A percentile compares a stretch with the other conserved stretches of the same genome.
Evolutionary conservation across 2,888 invertebrate species (phyloP).

Genomic region (Entomobrya multifasciata): DNA sequence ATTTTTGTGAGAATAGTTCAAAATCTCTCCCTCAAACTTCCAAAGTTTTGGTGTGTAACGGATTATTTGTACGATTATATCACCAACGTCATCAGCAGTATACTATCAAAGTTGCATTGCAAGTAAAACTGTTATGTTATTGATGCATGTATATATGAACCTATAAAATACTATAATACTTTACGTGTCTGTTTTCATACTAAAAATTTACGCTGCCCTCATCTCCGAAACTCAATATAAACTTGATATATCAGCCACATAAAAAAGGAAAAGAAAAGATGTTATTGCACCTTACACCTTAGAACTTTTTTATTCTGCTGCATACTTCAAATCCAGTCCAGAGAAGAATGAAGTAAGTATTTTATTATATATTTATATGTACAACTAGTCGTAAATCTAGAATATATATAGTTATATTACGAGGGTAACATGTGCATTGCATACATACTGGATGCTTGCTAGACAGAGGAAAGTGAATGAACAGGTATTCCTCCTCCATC

Average conservation of each 20-base stretch:
- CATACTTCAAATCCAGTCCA: conserved; percentile 56
- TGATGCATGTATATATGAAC: background rate
- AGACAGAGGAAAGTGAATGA: background rate
- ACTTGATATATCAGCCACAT: conserved; percentile 51
- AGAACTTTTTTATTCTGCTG: conserved; percentile 36
- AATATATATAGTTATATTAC: conserved; percentile 31
- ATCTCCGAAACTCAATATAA: background rate
- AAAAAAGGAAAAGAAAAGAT: conserved; percentile 48
- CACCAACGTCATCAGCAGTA: conserved; percentile 40
- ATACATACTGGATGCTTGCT: background rate
- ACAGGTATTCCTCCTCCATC: conserved; percentile 49
- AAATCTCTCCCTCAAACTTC: conserved; percentile 20
- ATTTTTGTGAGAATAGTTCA: too few relatives aligned
- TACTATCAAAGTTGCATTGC: too few relatives aligned
- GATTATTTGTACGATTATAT: conserved; percentile 53
- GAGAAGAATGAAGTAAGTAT: conserved; percentile 28
- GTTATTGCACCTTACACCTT: conserved; percentile 72
- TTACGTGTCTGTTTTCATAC: conserved; percentile 12
- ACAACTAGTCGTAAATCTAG: too few relatives aligned
- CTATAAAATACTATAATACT: conserved; percentile 27
- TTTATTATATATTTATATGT: background rate
- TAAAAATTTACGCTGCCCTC: conserved; percentile 5
- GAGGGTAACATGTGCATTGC: too few relatives aligned
- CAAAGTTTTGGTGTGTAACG: conserved; percentile 54
- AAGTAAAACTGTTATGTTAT: too few relatives aligned